phyloP scores from a whole-genome alignment of 2,797 vertebrate genomes.

The Eupleurogrammus muticus region DNA sequence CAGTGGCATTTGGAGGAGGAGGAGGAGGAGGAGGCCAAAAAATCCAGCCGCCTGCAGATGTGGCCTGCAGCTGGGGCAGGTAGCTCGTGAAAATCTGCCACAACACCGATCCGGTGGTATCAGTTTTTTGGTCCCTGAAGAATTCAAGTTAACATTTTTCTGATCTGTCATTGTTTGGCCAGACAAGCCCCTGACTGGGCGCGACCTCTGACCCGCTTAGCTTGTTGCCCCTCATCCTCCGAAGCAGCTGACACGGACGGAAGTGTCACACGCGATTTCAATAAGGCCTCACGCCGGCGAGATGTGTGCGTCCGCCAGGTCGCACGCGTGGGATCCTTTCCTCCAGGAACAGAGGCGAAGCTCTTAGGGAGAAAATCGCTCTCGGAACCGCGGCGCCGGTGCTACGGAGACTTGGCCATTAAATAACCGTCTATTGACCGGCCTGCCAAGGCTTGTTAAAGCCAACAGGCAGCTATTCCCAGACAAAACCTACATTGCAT shows the following conservation, averaged over 20 bases:
- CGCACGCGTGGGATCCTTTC: conserved; percentile 14
- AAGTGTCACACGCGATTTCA: conserved; percentile 22
- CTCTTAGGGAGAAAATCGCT: conserved; percentile 40
- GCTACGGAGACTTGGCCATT: conserved; percentile 55
- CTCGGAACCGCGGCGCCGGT: conserved; percentile 11
- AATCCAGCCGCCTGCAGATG: conserved; percentile 62
- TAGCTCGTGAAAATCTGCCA: conserved; percentile 57
- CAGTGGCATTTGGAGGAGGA: conserved; percentile 60
- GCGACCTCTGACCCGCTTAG: conserved; percentile 38
- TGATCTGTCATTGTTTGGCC: conserved; percentile 44
- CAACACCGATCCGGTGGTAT: conserved; percentile 26
- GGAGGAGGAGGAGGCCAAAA: conserved; percentile 49
- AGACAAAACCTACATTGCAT: conserved; percentile 62
- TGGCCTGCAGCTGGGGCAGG: conserved; percentile 64
- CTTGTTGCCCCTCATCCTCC: conserved; percentile 23
- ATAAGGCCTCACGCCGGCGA: background rate
- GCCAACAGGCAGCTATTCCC: conserved; percentile 52
- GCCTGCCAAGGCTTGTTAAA: conserved; percentile 70
- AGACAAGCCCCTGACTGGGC: conserved; percentile 27
- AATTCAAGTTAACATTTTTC: conserved; percentile 54
- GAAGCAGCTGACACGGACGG: conserved; percentile 31
- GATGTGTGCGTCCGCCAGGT: conserved; percentile 12
- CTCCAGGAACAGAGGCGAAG: conserved; percentile 26
- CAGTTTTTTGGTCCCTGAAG: conserved; percentile 24
- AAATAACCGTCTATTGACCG: conserved; percentile 69